These are phyloP conservation scores for Pseudomyrmex cubaensis DNA, from an alignment of 1,140 invertebrate species.

Conservation along the genomic window DNA sequence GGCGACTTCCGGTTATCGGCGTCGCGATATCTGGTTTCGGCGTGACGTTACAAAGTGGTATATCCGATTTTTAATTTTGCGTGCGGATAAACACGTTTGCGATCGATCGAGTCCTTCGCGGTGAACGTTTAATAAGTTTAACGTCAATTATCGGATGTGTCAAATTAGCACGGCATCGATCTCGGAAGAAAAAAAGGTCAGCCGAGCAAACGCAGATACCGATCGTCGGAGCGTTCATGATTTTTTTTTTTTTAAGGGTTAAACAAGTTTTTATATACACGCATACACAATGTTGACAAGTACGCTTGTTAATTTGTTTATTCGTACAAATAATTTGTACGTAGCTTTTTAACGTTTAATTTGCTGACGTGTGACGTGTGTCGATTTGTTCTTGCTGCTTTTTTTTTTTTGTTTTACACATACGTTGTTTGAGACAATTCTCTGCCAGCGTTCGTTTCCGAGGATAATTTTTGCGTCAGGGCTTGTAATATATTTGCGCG, in stretches of 20 bases:
- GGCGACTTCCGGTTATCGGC: conserved; percentile 65
- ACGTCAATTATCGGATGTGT: conserved; percentile 4
- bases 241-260: not conserved
- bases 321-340: conserved; percentile 51
- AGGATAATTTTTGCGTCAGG: not conserved
- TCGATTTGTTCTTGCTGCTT: conserved; percentile 32
- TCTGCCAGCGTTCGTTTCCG: conserved; percentile 5
- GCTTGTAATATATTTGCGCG: not conserved
- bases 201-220: not conserved
- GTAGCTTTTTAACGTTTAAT: conserved; percentile 43
- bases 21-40: conserved; percentile 39
- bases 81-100: not conserved
- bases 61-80: not conserved
- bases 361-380: conserved; percentile 36
- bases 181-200: not conserved
- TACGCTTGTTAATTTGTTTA: conserved; percentile 46
- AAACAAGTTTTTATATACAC: not conserved
- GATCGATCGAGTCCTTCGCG: conserved; percentile 1
- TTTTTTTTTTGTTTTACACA: not conserved
- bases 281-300: conserved; percentile 10
- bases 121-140: conserved; percentile 16
- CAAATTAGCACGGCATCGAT: conserved; percentile 53
- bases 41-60: not conserved
- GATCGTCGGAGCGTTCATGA: not conserved
- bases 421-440: conserved; percentile 2